Evolutionary conservation across 1,140 invertebrate genomes (phyloP), one percentile per base, ranked within the genome.

Genomic region (Drosophila willistoni): DNA sequence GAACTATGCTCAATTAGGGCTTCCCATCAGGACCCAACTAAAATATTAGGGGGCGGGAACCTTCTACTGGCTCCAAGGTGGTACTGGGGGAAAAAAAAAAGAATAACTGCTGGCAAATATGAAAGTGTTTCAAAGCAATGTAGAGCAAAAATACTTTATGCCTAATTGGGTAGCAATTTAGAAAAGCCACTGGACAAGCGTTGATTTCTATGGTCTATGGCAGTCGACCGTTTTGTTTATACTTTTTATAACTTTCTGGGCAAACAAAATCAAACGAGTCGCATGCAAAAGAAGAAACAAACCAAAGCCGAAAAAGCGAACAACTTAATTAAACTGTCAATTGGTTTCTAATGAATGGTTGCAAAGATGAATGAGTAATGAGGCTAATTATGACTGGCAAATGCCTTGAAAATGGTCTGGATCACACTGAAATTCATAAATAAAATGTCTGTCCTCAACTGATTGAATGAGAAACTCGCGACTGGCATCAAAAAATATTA

Each of bases 311-410:
- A 13, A 39, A 39, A n/a, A 39, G 36, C 36, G 36, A 67, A 68
- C 85, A 73, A 64, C 78, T 79, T 81, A 90, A 90, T 90, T 90
- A 87, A 79, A 71, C 71, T 90, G 87, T 81, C 73, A 83, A 87
- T 84, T 87, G 75, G 71, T 74, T 70, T 77, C 72, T 77, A 84
- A 89, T 85, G 76, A 71, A 85, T 75, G 68, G 73, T 78, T 82
- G 71, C 61, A 73, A 76, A 68, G 64, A 74, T 86, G 80, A 80
- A 78, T 85, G 89, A 82, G 56, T 89, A 74, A 85, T 80, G 70
- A 77, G 68, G 51, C 67, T 75, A 90, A 89, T 90, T 84, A 84
- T 67, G 65, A n/a, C 61, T 60, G 60, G 57, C 68, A 66, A 90
- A 71, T 75, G 62, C 72, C 54, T 87, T 59, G 29, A 78, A 69